Evolutionary conservation across 1,140 invertebrate genomes (phyloP), one percentile per base, ranked within the genome.

Genomic region (Drosophila mayri): DNA sequence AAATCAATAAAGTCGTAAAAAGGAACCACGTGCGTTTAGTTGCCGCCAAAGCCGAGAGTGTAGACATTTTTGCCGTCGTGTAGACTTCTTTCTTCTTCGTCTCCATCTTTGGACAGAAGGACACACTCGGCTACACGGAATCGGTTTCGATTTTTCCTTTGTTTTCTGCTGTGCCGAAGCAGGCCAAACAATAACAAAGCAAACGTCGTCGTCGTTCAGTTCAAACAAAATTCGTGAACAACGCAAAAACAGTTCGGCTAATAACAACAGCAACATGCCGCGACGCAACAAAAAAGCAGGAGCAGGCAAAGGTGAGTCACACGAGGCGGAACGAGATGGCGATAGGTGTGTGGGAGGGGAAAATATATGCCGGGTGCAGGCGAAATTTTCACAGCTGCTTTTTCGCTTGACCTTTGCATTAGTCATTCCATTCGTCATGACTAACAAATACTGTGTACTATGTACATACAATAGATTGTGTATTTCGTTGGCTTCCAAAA

Each of bases 281-380:
- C 81, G 91, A 66, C 91, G 91, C 57, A 92, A 92, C 75, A 92
- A 92, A 40, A 92, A 91, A 79, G 54, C 82, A 44, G 66, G 70
- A 79, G 61, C 63, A 57, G 91, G 84, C 68, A 92, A 92, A 92
- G 91, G 91, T 92, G 76, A 92, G 91, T 88, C 76, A 88, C 54
- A 50, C 14, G 14, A 62, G 57, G 9, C 57, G 35, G 10, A 74
- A 60, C 59, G 14, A 40, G 6, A 65, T 38, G 52, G 20, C 35
- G 41, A 54, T 38, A 37, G 14, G 11, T 54, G 37, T 57, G 66
- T 43, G 49, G 43, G 43, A 41, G 55, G 30, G 46, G 37, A 5
- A 57, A 22, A 38, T 4, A 57, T 16, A 44, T 41, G 37, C 10
- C 25, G 30, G 25, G 10, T 70, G 70, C 32, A 61, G 25, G 14